phyloP scores from a whole-genome alignment of 2,797 vertebrate genomes.

The Catostomus latipinnis region DNA sequence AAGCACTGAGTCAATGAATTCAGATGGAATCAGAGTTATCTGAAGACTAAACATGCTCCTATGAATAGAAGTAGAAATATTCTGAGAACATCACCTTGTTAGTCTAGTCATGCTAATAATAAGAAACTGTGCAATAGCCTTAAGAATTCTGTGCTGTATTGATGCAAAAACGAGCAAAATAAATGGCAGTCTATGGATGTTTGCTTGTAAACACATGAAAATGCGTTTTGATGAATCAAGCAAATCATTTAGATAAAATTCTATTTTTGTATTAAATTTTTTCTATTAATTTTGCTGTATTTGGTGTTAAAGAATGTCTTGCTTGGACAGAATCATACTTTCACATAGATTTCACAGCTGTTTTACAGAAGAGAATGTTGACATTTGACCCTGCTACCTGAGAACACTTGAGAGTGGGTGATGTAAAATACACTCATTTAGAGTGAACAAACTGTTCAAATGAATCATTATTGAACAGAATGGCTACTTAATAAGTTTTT shows the following conservation, averaged over 20 bases:
- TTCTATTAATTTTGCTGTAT: neutral
- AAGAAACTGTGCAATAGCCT: neutral
- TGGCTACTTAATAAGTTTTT: too few relatives aligned
- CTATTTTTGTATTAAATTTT: too few relatives aligned
- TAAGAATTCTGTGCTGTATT: too few relatives aligned
- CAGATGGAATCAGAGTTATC: neutral
- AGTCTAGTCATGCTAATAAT: neutral
- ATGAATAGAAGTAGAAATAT: neutral
- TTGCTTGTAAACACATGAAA: neutral
- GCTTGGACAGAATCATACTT: constrained; percentile 4
- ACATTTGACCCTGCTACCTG: constrained; percentile 44
- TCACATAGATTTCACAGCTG: constrained; percentile 31
- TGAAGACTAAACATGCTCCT: constrained; percentile 3
- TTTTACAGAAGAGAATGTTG: constrained; percentile 25
- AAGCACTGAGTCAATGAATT: neutral
- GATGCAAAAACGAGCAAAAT: neutral
- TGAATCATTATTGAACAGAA: too few relatives aligned
- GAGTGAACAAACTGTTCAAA: neutral
- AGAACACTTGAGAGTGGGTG: neutral
- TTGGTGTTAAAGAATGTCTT: neutral
- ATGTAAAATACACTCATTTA: neutral
- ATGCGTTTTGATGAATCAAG: neutral
- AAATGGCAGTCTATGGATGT: neutral
- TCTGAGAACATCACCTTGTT: constrained; percentile 2
- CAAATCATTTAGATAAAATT: neutral